These are phyloP conservation scores for Artibeus lituratus DNA, from an alignment of 2,797 vertebrate species.

Conservation along the genomic window DNA sequence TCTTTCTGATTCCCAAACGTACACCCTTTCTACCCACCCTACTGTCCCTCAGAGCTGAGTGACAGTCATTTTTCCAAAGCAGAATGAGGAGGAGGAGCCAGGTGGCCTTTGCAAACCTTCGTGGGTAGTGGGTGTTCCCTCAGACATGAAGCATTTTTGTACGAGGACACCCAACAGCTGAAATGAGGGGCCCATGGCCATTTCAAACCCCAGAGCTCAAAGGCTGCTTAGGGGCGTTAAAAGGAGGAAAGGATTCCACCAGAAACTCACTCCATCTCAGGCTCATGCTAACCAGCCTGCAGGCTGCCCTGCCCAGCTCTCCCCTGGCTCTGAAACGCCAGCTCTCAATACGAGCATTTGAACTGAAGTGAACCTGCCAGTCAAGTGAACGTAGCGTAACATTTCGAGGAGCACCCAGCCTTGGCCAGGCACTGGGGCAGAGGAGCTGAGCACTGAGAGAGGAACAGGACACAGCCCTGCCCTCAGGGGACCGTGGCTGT, in stretches of 20 bases:
- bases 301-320: neutral
- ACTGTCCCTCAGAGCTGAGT: neutral
- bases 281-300: neutral
- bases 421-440: neutral
- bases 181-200: neutral
- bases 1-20: neutral
- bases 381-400: neutral
- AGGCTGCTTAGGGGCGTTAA: neutral
- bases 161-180: neutral
- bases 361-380: neutral
- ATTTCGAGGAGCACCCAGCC: neutral
- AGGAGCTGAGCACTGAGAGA: neutral
- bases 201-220: neutral
- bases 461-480: neutral
- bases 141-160: rapidly evolving
- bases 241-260: neutral
- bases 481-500: rapidly evolving
- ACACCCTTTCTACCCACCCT: rapidly evolving
- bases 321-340: rapidly evolving
- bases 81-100: too few species aligned
- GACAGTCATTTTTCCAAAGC: neutral
- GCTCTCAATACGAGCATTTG: neutral
- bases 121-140: rapidly evolving
- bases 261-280: too few species aligned
- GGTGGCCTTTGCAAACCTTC: neutral